A percentile compares a stretch with the other conserved stretches of the same genome.
Conservation (phyloP, 2,888 invertebrate genomes). For the Machimus atricapillus region DNA sequence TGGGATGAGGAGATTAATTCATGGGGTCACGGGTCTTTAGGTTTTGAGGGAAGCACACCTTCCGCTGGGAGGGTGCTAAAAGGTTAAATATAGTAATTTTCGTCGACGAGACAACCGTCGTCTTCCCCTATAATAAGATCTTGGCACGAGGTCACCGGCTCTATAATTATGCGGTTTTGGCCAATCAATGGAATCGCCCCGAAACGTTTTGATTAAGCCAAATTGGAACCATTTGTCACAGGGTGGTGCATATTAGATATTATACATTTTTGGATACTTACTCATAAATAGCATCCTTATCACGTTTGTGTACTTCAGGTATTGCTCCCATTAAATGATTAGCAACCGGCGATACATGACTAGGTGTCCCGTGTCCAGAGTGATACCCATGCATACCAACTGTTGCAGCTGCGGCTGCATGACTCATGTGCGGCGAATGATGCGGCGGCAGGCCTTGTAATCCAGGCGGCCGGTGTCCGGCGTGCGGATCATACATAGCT, state of each 20-base stretch:
- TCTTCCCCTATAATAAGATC: not conserved
- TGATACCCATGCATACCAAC: constrained; percentile 70
- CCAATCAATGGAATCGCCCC: constrained; percentile 11
- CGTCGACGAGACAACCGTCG: constrained; percentile 36
- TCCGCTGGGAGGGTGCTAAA: constrained; percentile 44
- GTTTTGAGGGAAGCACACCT: constrained; percentile 32
- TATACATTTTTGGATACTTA: constrained; percentile 67
- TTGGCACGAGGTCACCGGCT: not conserved
- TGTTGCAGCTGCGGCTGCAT: constrained; percentile 70
- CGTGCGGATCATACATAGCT: constrained; percentile 80
- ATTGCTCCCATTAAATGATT: constrained; percentile 86
- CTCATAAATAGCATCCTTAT: constrained; percentile 99
- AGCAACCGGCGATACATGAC: constrained; percentile 83
- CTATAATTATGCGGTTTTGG: constrained; percentile 43
- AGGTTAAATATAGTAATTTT: constrained; percentile 50
- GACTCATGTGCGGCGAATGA: constrained; percentile 82
- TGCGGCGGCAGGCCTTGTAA: constrained; percentile 72
- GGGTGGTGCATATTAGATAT: not conserved
- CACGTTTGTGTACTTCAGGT: constrained; percentile 94
- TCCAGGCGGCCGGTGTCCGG: constrained; percentile 68
- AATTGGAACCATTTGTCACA: not conserved
- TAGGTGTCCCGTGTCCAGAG: constrained; percentile 67
- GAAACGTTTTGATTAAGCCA: constrained; percentile 4
- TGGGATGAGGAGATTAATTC: not conserved
- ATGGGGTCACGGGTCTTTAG: constrained; percentile 20